A percentile compares a stretch with the other conserved stretches of the same genome.
phyloP scores from a whole-genome alignment of 2,888 invertebrate species.

The Dione juno region DNA sequence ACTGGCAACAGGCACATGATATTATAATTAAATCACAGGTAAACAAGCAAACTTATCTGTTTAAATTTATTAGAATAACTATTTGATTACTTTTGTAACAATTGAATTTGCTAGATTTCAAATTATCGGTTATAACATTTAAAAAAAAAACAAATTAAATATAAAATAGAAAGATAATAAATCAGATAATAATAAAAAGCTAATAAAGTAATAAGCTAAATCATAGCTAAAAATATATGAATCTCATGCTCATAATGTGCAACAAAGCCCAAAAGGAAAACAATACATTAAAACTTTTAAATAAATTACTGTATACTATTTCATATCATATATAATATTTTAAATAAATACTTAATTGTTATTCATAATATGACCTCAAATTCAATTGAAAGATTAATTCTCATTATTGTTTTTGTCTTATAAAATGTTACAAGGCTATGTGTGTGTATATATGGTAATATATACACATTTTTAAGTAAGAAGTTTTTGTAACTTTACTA shows the following conservation, averaged over 20 bases:
- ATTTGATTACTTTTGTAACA: constrained; percentile 3
- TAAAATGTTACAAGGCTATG: constrained; percentile 5
- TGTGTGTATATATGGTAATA: background rate
- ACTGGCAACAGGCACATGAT: constrained; percentile 95
- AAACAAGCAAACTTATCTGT: background rate
- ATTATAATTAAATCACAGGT: constrained; percentile 90
- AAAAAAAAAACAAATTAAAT: too few relatives aligned
- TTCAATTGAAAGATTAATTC: constrained; percentile 3
- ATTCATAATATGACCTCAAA: constrained; percentile 15
- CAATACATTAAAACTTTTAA: too few relatives aligned
- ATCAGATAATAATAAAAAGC: too few relatives aligned
- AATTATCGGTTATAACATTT: too few relatives aligned
- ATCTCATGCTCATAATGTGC: too few relatives aligned
- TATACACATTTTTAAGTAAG: background rate
- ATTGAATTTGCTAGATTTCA: too few relatives aligned
- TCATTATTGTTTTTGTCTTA: constrained; percentile 9
- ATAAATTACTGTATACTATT: background rate
- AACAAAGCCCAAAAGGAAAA: too few relatives aligned
- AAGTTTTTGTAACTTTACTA: background rate
- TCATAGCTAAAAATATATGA: too few relatives aligned
- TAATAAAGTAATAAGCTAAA: too few relatives aligned
- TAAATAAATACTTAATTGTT: background rate
- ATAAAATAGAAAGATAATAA: too few relatives aligned
- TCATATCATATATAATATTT: background rate
- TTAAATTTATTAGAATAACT: too few relatives aligned